Evolutionary conservation across 2,888 invertebrate genomes (phyloP).

Genomic region (Dexiosoma caninum): DNA sequence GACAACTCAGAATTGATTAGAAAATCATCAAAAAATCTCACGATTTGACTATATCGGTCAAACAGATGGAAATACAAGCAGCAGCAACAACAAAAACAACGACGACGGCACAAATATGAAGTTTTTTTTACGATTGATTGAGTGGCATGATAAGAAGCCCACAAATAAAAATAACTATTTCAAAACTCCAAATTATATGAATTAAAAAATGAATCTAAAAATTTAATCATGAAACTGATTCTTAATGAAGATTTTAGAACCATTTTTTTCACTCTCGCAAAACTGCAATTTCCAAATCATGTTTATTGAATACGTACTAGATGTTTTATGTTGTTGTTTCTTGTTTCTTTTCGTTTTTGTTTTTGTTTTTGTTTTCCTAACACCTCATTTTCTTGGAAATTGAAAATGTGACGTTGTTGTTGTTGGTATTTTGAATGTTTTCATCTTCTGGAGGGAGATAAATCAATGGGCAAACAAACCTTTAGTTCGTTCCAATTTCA

Average conservation of each 20-base stretch:
- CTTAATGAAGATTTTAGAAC: constrained; percentile 44
- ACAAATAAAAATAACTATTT: constrained; percentile 25
- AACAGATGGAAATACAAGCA: constrained; percentile 48
- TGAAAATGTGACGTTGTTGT: constrained; percentile 19
- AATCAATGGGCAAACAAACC: not conserved
- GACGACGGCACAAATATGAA: too few relatives aligned
- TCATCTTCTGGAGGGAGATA: not conserved
- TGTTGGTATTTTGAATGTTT: not conserved
- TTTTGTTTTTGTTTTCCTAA: constrained; percentile 14
- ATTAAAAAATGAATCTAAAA: constrained; percentile 18
- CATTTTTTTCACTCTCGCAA: not conserved
- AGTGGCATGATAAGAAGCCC: constrained; percentile 40
- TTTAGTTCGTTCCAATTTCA: not conserved
- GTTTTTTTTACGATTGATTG: constrained; percentile 34
- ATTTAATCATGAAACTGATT: constrained; percentile 22
- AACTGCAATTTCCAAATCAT: constrained; percentile 26
- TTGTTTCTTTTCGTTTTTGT: not conserved
- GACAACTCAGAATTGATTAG: constrained; percentile 55
- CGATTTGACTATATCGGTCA: constrained; percentile 63
- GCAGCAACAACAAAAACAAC: constrained; percentile 3
- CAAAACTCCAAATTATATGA: constrained; percentile 28
- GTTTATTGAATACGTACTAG: constrained; percentile 10
- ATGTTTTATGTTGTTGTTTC: too few relatives aligned
- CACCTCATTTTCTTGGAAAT: constrained; percentile 45
- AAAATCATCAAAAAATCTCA: constrained; percentile 62